Evolutionary conservation across 2,888 invertebrate species (phyloP).

Genomic region (Drosophila histrio): DNA sequence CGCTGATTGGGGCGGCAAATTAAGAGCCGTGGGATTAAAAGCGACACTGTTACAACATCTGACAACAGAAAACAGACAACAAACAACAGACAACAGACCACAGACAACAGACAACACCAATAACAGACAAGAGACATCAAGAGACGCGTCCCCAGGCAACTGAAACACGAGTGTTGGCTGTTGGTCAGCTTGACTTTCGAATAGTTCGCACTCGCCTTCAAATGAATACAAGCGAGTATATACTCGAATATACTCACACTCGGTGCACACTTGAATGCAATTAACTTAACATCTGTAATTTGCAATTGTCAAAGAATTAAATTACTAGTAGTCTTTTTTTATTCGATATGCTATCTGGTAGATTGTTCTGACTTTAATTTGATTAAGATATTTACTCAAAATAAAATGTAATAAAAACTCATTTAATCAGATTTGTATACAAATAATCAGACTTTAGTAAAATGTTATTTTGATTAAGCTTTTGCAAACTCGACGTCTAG

Average conservation of each 20-base stretch:
- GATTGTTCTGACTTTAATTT: background rate
- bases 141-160: constrained; percentile 12
- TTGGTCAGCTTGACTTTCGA: constrained; percentile 29
- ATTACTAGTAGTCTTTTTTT: constrained; percentile 8
- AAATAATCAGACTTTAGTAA: too few species aligned
- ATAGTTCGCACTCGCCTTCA: constrained; percentile 3
- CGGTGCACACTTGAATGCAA: constrained; percentile 12
- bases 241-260: constrained; percentile 4
- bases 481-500: too few species aligned
- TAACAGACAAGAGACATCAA: background rate
- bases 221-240: background rate
- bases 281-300: constrained; percentile 12
- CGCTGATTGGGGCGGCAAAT: constrained; percentile 36
- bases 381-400: background rate
- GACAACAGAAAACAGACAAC: background rate
- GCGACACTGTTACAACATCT: constrained; percentile 34
- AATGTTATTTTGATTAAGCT: too few species aligned
- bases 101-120: constrained; percentile 12
- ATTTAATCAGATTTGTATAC: too few species aligned
- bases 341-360: background rate
- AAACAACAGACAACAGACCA: background rate
- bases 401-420: background rate
- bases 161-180: constrained; percentile 1
- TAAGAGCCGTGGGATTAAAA: constrained; percentile 27
- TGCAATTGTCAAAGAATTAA: constrained; percentile 9